A percentile compares a stretch with the other conserved stretches of the same genome.
These are phyloP conservation scores for Penaeus monodon DNA, from an alignment of 2,888 invertebrate species.

Conservation along the genomic window DNA sequence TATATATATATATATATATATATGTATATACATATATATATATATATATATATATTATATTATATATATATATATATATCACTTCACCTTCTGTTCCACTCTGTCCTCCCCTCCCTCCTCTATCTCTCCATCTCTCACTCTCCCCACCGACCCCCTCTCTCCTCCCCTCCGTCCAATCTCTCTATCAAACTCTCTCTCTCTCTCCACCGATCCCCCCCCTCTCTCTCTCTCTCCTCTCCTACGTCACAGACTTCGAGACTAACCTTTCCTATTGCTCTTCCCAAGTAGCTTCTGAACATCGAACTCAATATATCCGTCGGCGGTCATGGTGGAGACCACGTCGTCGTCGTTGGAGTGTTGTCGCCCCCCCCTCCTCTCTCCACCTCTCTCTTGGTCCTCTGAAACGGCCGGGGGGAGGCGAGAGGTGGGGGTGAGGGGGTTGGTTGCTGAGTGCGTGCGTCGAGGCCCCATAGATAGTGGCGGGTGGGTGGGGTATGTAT, in stretches of 20 bases:
- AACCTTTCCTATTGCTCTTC: conserved; percentile 49
- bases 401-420: conserved; percentile 23
- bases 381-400: conserved; percentile 36
- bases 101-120: too few relatives aligned
- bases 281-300: conserved; percentile 59
- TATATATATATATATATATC: too few relatives aligned
- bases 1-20: too few relatives aligned
- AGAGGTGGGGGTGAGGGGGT: too few relatives aligned
- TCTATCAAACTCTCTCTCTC: not conserved
- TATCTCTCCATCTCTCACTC: not conserved
- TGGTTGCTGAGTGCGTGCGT: too few relatives aligned
- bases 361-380: not conserved
- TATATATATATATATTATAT: too few relatives aligned
- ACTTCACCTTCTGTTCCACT: not conserved
- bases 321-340: conserved; percentile 51
- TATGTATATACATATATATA: too few relatives aligned
- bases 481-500: too few relatives aligned
- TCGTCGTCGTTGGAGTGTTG: conserved; percentile 28
- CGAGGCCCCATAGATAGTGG: too few relatives aligned
- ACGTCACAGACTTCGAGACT: not conserved
- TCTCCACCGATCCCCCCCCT: not conserved
- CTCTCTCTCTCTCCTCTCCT: not conserved
- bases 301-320: conserved; percentile 61
- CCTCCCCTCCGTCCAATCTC: not conserved
- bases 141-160: not conserved